A percentile compares a stretch with the other conserved stretches of the same genome.
Evolutionary conservation across 2,113 vertebrate species (phyloP).

Genomic region (Anthoscopus minutus): DNA sequence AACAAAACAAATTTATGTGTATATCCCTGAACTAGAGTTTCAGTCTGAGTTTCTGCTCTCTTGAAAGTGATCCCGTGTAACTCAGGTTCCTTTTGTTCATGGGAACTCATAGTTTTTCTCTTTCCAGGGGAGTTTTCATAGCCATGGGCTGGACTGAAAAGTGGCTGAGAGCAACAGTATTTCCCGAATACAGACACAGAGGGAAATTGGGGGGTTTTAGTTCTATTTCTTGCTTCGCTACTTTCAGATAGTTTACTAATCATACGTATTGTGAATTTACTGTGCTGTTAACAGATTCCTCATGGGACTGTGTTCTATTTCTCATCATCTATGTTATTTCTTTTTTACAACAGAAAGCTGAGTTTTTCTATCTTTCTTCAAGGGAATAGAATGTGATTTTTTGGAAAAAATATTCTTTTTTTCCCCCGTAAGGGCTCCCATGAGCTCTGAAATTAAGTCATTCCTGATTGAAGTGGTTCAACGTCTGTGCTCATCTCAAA

Average conservation of each 20-base stretch:
- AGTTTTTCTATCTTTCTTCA: background rate
- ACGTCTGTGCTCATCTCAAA: background rate
- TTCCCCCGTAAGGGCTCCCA: background rate
- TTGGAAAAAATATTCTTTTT: background rate
- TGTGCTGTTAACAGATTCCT: background rate
- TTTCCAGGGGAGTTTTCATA: background rate
- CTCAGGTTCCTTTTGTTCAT: background rate
- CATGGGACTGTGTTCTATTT: background rate
- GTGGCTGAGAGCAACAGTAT: slow-evolving; percentile 14
- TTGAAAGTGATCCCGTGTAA: background rate
- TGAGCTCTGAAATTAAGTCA: background rate
- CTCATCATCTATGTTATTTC: background rate
- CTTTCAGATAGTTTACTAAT: slow-evolving; percentile 47
- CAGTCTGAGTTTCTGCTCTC: background rate
- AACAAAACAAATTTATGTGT: no score
- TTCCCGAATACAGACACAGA: background rate
- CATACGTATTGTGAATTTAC: background rate
- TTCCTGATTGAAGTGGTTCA: background rate
- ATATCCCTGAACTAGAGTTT: background rate
- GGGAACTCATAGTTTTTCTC: background rate
- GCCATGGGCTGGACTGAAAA: background rate
- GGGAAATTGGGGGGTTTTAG: background rate
- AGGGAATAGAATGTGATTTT: background rate
- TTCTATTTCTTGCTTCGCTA: background rate
- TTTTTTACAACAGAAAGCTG: background rate